These are phyloP conservation scores for Poecile montanus DNA, from an alignment of 2,797 vertebrate species.

Conservation along the genomic window DNA sequence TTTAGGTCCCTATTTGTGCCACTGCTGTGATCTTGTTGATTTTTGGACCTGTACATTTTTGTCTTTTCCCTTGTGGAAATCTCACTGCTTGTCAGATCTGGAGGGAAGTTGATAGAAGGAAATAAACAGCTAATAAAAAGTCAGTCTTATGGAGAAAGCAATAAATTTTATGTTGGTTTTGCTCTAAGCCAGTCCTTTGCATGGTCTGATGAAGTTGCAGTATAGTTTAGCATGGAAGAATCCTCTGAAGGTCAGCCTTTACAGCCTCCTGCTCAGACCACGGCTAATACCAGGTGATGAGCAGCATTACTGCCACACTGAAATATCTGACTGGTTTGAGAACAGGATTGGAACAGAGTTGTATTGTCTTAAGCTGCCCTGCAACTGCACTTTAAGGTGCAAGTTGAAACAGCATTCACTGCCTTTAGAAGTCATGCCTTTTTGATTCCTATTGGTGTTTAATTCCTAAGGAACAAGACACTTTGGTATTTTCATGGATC, in stretches of 20 bases:
- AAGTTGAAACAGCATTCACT: background rate
- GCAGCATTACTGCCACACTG: background rate
- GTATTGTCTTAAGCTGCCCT: background rate
- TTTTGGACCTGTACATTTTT: background rate
- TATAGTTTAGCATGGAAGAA: background rate
- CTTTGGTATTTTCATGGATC: background rate
- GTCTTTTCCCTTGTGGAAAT: background rate
- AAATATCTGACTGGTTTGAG: background rate
- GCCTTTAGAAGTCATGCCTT: background rate
- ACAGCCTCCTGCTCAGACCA: background rate
- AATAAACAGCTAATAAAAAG: constrained; percentile 16
- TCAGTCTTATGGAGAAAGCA: background rate
- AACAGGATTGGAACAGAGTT: background rate
- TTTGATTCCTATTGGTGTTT: background rate
- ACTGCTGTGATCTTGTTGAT: background rate
- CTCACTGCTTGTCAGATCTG: background rate
- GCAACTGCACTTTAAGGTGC: background rate
- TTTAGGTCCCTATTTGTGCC: background rate
- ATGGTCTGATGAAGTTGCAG: background rate
- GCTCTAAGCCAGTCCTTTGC: background rate
- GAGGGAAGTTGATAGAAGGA: background rate
- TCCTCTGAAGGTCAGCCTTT: background rate
- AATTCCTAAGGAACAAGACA: background rate
- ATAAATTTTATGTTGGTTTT: background rate
- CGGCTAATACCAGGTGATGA: background rate